Base-by-base conservation (phyloP, 1,140 invertebrate genomes). In the Copidosoma floridanum region DNA sequence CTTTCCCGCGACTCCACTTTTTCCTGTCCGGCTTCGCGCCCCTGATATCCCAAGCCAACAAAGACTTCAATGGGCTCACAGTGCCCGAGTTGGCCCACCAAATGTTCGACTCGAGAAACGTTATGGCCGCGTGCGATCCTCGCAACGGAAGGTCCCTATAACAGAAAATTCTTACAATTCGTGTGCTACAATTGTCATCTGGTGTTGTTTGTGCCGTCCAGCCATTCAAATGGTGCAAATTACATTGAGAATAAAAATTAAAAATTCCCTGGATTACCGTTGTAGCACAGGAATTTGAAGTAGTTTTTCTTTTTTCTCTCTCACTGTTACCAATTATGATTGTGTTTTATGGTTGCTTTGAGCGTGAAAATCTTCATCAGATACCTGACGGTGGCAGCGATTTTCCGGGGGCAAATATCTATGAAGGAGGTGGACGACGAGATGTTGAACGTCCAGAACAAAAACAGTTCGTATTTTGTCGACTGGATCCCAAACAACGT, bases 21-120 rank as follows among this genome's bases (percentile, higher is more conserved):
- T 88, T 88, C 72, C 86, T 88, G 78, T 85, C 86, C 0, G 93
- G 93, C 2, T 95, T 94, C 71, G 93, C 91, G 2, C 92, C 93
- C 3, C 81, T 96, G 0, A 87, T 85, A 1, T 85, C 86, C 0
- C 74, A 84, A 18, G 83, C 85, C 37, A 84, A 82, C 52, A 83
- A 92, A 66, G 85, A 89, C 64, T 93, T 93, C 78, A 81, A 86
- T 1, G 85, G 86, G 0, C 70, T 90, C 7, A 87, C 89, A 2
- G 86, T 89, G 1, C 83, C 85, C 2, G 89, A 92, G 75, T 75
- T 93, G 5, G 90, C 89, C 63, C 89, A 86, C 63, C 85, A 88
- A 72, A 88, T 91, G 86, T 91, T 91, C 69, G 86, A 90, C 67
- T 82, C 85, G 43, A 86, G 85, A 72, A 86, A 85, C 68, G 85